These are phyloP conservation scores for Ostrea edulis DNA, from an alignment of 1,140 invertebrate species.

Conservation along the genomic window DNA sequence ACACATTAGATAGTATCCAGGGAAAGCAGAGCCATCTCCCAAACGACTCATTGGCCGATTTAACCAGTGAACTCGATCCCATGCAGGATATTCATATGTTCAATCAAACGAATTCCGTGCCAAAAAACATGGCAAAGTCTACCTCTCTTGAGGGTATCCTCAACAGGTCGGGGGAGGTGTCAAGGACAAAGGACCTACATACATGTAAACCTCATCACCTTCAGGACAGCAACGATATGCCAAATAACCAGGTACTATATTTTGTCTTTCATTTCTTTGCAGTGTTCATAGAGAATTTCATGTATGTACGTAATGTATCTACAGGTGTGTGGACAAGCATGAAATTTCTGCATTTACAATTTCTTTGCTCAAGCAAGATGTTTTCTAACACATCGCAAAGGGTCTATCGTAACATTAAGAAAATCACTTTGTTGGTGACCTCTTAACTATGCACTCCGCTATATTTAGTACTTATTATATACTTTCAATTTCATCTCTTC, in stretches of 20 bases:
- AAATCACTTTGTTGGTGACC: no score
- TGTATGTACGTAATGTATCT: no score
- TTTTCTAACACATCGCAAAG: no score
- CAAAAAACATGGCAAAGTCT: conserved; percentile 77
- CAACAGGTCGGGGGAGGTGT: conserved; percentile 73
- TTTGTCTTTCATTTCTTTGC: no score
- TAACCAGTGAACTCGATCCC: conserved; percentile 6
- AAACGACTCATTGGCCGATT: conserved; percentile 41
- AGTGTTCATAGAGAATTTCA: no score
- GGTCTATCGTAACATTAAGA: no score
- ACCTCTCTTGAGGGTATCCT: conserved; percentile 75
- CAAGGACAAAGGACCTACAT: conserved; percentile 61
- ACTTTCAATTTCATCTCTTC: no score
- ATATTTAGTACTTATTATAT: no score
- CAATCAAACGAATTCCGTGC: conserved; percentile 54
- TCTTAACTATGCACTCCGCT: no score
- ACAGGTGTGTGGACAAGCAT: no score
- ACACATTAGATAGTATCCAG: conserved; percentile 73
- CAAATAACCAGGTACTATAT: conserved; percentile 1
- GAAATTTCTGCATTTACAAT: no score
- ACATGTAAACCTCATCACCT: conserved; percentile 32
- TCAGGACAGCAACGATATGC: conserved; percentile 1
- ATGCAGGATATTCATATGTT: conserved; percentile 48
- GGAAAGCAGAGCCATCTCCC: conserved; percentile 59
- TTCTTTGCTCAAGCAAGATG: no score